These are phyloP conservation scores for Hystrix cristata DNA, from an alignment of 2,113 vertebrate species.

Conservation along the genomic window DNA sequence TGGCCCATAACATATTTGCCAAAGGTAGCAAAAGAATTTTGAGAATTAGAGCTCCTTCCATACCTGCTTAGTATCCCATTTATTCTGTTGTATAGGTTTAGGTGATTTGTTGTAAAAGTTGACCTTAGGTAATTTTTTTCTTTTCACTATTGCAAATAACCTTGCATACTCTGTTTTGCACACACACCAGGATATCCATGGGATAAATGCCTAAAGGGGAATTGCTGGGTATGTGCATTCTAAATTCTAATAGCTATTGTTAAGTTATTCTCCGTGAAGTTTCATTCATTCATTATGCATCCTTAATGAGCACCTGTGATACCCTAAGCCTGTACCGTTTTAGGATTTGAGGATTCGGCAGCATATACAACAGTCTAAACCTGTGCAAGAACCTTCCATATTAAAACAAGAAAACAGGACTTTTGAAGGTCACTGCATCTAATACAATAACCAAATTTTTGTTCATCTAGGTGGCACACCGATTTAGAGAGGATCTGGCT, in stretches of 20 bases:
- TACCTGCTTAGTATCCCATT: background rate
- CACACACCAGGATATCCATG: background rate
- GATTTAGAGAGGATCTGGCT: background rate
- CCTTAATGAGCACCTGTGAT: background rate
- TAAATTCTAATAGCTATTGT: conserved; percentile 36
- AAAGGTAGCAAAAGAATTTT: conserved; percentile 54
- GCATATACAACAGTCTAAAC: background rate
- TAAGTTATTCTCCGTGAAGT: background rate
- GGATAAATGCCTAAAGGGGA: background rate
- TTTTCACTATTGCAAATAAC: conserved; percentile 26
- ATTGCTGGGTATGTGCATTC: background rate
- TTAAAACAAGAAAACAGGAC: conserved; percentile 10
- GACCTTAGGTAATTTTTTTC: conserved; percentile 21
- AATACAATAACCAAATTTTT: background rate
- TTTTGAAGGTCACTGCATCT: conserved; percentile 2
- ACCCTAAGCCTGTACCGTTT: background rate
- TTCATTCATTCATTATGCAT: background rate
- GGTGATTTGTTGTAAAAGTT: conserved; percentile 53
- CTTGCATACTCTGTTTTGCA: background rate
- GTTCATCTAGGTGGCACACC: background rate
- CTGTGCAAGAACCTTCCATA: background rate
- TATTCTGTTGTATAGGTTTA: background rate
- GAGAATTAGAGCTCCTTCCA: background rate
- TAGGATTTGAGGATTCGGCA: background rate
- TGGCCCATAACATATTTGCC: background rate